A percentile compares a stretch with the other conserved stretches of the same genome.
Evolutionary conservation across 2,888 invertebrate genomes (phyloP).

Genomic region (Dryococelus australis): DNA sequence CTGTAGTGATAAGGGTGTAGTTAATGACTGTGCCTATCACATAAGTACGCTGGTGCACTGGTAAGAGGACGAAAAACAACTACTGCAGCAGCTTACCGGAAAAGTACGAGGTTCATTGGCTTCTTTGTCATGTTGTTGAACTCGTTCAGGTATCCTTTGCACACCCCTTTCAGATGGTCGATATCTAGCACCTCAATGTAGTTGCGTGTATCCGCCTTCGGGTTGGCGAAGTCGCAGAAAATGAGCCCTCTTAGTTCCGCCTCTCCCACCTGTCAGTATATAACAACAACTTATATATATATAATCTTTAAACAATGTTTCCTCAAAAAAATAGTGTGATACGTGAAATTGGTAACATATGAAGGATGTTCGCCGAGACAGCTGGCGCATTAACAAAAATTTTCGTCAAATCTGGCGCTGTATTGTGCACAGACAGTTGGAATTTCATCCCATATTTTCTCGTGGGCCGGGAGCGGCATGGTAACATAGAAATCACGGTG

Average conservation of each 20-base stretch:
- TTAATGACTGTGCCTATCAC: too few relatives aligned
- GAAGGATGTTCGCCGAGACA: too few relatives aligned
- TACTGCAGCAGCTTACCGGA: conserved; percentile 65
- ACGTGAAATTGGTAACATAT: conserved; percentile 45
- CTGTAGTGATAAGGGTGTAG: too few relatives aligned
- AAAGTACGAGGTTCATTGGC: conserved; percentile 93
- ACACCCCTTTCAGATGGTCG: conserved; percentile 79
- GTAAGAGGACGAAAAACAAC: neutral
- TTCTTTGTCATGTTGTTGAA: conserved; percentile 96
- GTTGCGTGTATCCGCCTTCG: conserved; percentile 86
- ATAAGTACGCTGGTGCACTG: too few relatives aligned
- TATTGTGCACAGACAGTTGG: too few relatives aligned
- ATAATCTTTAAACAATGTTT: neutral
- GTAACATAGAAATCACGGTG: too few relatives aligned
- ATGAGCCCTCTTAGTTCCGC: conserved; percentile 83
- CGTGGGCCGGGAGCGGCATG: too few relatives aligned
- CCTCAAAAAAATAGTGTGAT: conserved; percentile 18
- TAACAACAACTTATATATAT: conserved; percentile 47
- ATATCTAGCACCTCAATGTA: conserved; percentile 90
- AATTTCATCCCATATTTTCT: too few relatives aligned
- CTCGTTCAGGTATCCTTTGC: conserved; percentile 88
- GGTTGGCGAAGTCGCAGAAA: conserved; percentile 95
- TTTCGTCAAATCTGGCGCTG: too few relatives aligned
- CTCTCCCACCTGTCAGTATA: conserved; percentile 78
- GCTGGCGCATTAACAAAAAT: too few relatives aligned